A percentile compares a stretch with the other conserved stretches of the same genome.
These are phyloP conservation scores for Onthophagus sagittarius DNA, from an alignment of 2,888 invertebrate genomes.

Conservation along the genomic window DNA sequence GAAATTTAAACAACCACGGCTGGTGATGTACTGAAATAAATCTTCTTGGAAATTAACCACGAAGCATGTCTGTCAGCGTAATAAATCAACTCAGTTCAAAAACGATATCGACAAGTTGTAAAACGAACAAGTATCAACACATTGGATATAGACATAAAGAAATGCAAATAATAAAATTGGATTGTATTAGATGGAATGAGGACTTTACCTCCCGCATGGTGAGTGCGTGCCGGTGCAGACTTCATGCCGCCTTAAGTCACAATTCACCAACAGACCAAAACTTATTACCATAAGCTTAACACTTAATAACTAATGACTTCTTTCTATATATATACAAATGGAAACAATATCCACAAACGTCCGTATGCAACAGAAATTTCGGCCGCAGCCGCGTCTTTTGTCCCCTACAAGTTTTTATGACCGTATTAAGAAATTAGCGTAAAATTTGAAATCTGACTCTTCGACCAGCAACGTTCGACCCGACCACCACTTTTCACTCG, in stretches of 20 bases:
- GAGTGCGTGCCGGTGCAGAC: slow-evolving; percentile 27
- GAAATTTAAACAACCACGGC: background rate
- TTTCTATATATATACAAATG: slow-evolving; percentile 20
- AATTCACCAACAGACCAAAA: slow-evolving; percentile 33
- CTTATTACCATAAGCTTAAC: slow-evolving; percentile 32
- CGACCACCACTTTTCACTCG: slow-evolving; percentile 5
- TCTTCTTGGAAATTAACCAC: background rate
- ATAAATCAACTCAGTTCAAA: too few relatives aligned
- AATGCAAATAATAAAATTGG: too few relatives aligned
- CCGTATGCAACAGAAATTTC: background rate
- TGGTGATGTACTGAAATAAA: background rate
- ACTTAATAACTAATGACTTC: slow-evolving; percentile 24
- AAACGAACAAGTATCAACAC: too few relatives aligned
- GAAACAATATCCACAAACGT: slow-evolving; percentile 19
- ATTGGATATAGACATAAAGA: too few relatives aligned
- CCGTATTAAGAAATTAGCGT: slow-evolving; percentile 10
- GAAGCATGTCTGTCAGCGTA: background rate
- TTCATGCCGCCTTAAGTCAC: slow-evolving; percentile 29
- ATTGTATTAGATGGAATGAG: background rate
- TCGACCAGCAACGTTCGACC: background rate
- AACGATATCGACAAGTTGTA: too few relatives aligned
- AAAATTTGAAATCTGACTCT: slow-evolving; percentile 11
- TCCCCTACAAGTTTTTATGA: background rate
- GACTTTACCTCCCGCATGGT: slow-evolving; percentile 11
- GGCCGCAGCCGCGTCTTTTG: background rate